Evolutionary conservation across 2,113 vertebrate genomes (phyloP).

Genomic region (Lophochroa leadbeateri): DNA sequence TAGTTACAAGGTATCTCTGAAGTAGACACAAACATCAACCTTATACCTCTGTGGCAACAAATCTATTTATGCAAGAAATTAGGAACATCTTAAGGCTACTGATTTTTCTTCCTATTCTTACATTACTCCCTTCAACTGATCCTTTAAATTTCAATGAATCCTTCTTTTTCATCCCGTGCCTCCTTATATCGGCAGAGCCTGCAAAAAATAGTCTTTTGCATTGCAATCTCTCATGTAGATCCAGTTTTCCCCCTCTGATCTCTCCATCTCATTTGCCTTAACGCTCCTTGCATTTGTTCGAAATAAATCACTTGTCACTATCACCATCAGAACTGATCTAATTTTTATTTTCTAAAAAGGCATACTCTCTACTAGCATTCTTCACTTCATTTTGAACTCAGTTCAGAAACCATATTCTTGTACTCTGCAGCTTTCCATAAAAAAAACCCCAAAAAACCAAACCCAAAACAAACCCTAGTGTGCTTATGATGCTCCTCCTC

Average conservation of each 20-base stretch:
- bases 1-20: background rate
- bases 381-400: background rate
- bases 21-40: background rate
- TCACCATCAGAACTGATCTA: background rate
- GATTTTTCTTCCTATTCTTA: constrained; percentile 2
- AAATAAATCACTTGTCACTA: background rate
- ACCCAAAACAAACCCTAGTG: too few species aligned
- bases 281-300: background rate
- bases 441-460: background rate
- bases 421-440: background rate
- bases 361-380: background rate
- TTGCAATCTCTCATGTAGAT: background rate
- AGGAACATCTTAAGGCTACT: background rate
- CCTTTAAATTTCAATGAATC: background rate
- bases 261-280: background rate
- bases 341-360: background rate
- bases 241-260: background rate
- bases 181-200: background rate
- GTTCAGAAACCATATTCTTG: background rate
- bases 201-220: background rate
- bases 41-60: background rate
- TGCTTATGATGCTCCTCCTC: background rate
- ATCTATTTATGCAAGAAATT: background rate
- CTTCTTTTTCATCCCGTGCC: background rate
- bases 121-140: background rate